These are phyloP conservation scores for Odontocerum albicorne DNA, from an alignment of 2,888 invertebrate genomes.

Conservation along the genomic window DNA sequence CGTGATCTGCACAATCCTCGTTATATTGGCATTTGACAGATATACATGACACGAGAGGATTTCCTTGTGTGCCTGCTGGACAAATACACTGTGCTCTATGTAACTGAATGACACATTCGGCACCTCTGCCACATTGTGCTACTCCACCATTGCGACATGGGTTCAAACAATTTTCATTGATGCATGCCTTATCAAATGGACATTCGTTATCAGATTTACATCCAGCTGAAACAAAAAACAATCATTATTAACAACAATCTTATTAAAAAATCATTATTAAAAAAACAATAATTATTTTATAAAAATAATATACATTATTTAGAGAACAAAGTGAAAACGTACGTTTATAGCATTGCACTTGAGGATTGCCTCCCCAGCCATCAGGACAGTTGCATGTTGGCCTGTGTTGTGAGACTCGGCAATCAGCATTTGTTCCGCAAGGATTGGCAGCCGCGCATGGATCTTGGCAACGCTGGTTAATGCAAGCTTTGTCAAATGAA, in stretches of 20 bases:
- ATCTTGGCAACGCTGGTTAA: constrained; percentile 76
- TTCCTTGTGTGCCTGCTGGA: constrained; percentile 83
- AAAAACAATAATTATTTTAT: background rate
- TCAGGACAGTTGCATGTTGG: constrained; percentile 83
- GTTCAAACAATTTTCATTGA: constrained; percentile 76
- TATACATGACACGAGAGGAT: constrained; percentile 79
- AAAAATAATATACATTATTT: background rate
- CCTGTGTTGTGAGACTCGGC: constrained; percentile 74
- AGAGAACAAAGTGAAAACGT: too few species aligned
- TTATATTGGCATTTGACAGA: constrained; percentile 84
- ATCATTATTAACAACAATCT: background rate
- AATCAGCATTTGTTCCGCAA: constrained; percentile 81
- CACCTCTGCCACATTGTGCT: constrained; percentile 76
- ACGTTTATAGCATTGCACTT: constrained; percentile 85
- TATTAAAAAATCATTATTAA: background rate
- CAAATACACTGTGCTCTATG: constrained; percentile 83
- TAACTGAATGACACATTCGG: constrained; percentile 72
- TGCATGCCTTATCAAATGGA: constrained; percentile 80
- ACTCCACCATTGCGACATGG: constrained; percentile 67
- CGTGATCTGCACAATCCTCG: constrained; percentile 83
- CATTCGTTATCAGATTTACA: constrained; percentile 79
- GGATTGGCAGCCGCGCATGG: constrained; percentile 77
- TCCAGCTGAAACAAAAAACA: constrained; percentile 64
- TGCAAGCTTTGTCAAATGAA: constrained; percentile 75
- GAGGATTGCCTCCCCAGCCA: constrained; percentile 87